Evolutionary conservation across 2,888 invertebrate species (phyloP).

Genomic region (Entomobrya multifasciata): DNA sequence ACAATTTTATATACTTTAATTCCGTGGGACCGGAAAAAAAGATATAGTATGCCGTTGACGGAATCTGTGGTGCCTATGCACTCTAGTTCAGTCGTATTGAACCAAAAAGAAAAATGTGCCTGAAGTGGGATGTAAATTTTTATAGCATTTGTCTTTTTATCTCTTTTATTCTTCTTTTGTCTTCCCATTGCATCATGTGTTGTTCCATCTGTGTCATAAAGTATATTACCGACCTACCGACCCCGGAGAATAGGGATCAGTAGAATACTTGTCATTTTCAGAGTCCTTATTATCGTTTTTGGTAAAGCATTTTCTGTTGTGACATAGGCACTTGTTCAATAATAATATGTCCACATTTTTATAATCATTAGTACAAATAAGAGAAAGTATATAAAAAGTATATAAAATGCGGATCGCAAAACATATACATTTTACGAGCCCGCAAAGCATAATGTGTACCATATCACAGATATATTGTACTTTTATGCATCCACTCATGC

Average conservation of each 20-base stretch:
- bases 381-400: too few species aligned
- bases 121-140: conserved; percentile 40
- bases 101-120: not conserved
- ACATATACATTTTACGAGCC: not conserved
- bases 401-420: not conserved
- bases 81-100: too few species aligned
- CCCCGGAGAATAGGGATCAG: too few species aligned
- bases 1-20: too few species aligned
- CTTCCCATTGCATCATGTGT: conserved; percentile 11
- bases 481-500: not conserved
- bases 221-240: not conserved
- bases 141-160: conserved; percentile 2
- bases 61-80: too few species aligned
- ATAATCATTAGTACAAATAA: too few species aligned
- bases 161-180: not conserved
- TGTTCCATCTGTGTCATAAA: not conserved
- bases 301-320: not conserved
- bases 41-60: too few species aligned
- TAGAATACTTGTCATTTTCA: not conserved
- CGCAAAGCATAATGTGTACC: not conserved
- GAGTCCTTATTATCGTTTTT: not conserved
- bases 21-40: too few species aligned
- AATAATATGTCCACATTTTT: not conserved
- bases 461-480: not conserved
- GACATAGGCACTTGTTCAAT: not conserved